Conservation (phyloP, 2,113 vertebrate species). For the Oncorhynchus keta region DNA sequence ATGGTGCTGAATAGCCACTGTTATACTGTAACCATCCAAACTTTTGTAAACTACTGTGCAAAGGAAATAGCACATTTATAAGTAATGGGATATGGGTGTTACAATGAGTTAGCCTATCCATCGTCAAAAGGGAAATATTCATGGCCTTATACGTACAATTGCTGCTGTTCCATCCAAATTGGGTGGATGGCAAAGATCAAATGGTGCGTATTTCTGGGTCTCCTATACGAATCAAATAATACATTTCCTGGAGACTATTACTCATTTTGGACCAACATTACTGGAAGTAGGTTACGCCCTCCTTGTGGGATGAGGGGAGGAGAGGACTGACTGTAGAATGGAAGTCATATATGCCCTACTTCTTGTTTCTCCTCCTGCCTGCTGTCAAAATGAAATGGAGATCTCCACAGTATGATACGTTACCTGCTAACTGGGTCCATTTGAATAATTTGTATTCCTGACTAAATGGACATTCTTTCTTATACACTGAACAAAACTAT, state of each 20-base stretch:
- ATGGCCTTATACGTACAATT: background rate
- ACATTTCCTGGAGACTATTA: background rate
- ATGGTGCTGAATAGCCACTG: background rate
- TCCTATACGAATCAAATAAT: background rate
- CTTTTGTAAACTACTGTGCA: background rate
- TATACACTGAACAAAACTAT: no score
- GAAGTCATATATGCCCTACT: background rate
- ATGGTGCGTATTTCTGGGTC: background rate
- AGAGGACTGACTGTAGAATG: background rate
- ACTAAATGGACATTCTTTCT: background rate
- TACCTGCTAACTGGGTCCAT: background rate
- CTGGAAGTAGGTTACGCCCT: background rate
- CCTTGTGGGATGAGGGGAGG: background rate
- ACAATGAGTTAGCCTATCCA: no score
- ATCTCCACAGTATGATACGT: background rate
- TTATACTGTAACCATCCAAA: background rate
- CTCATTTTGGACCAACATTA: background rate
- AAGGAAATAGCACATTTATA: background rate
- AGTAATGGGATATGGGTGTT: no score
- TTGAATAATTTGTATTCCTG: background rate
- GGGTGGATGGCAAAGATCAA: background rate
- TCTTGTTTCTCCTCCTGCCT: background rate
- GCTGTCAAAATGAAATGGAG: background rate
- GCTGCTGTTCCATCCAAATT: background rate
- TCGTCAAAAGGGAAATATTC: background rate